Evolutionary conservation across 2,888 invertebrate species (phyloP).

Genomic region (Homarus gammarus): DNA sequence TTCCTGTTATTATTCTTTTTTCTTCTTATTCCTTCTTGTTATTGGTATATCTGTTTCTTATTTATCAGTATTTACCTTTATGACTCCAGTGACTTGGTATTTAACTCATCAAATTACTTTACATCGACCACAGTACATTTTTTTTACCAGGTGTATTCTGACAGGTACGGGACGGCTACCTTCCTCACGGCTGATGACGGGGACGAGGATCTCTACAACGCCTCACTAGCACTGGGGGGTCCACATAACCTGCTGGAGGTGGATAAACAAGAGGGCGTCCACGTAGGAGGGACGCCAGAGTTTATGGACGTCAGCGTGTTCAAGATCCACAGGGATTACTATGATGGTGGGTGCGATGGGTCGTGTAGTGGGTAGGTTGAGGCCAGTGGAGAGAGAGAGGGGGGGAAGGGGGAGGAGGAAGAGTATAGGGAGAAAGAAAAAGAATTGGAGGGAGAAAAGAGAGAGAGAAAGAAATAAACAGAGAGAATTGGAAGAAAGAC

Average conservation of each 20-base stretch:
- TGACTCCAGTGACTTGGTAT: no score
- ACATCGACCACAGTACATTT: no score
- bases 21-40: background rate
- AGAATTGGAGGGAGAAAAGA: no score
- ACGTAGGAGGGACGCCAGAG: constrained; percentile 54
- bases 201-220: constrained; percentile 57
- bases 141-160: no score
- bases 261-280: constrained; percentile 61
- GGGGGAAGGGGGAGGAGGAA: no score
- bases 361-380: no score
- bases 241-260: constrained; percentile 45
- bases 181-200: constrained; percentile 50
- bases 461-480: no score
- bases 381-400: no score
- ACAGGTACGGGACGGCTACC: constrained; percentile 52
- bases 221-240: constrained; percentile 30
- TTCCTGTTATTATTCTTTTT: no score
- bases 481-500: no score
- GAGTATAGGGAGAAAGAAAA: no score
- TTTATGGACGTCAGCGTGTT: constrained; percentile 34
- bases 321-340: constrained; percentile 47
- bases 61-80: background rate
- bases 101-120: no score
- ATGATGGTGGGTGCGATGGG: constrained; percentile 45
- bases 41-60: background rate